phyloP scores from a whole-genome alignment of 2,113 vertebrate species.

The Antechinus stuartii region DNA sequence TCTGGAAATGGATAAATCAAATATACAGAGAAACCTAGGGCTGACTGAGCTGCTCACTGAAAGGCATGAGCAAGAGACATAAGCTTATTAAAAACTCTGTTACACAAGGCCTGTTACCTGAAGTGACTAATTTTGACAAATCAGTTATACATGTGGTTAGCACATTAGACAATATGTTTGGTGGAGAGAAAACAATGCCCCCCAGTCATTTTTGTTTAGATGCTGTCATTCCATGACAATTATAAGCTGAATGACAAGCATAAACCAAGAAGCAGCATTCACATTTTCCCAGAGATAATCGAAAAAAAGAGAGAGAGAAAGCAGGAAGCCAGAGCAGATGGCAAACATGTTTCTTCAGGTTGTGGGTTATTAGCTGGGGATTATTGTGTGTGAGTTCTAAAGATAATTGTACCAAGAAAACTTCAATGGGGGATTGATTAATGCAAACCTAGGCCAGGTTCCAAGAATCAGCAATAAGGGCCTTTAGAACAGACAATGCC shows the following conservation, averaged over 20 bases:
- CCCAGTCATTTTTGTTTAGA: not conserved
- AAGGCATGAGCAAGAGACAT: constrained; percentile 30
- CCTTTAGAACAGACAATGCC: not conserved
- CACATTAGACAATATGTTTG: constrained; percentile 42
- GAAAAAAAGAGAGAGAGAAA: constrained; percentile 35
- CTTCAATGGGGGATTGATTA: not conserved
- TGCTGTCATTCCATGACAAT: constrained; percentile 26
- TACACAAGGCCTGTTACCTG: constrained; percentile 12
- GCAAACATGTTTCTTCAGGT: constrained; percentile 27
- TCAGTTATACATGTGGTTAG: not conserved
- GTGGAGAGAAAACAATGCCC: constrained; percentile 27
- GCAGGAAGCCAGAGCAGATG: not conserved
- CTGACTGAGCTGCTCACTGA: constrained; percentile 20
- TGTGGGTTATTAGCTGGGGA: not conserved
- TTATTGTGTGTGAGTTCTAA: constrained; percentile 21
- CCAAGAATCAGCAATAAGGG: not conserved
- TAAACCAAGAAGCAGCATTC: not conserved
- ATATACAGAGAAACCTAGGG: not conserved
- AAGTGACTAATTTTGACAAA: constrained; percentile 37
- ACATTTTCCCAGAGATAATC: constrained; percentile 10
- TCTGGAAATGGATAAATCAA: constrained; percentile 13
- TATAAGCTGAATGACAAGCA: not conserved
- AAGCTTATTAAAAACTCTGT: constrained; percentile 27
- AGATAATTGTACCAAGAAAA: constrained; percentile 18
- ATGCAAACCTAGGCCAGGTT: constrained; percentile 30